Conservation (phyloP, 2,888 invertebrate genomes). For the Nomada ferruginata region DNA sequence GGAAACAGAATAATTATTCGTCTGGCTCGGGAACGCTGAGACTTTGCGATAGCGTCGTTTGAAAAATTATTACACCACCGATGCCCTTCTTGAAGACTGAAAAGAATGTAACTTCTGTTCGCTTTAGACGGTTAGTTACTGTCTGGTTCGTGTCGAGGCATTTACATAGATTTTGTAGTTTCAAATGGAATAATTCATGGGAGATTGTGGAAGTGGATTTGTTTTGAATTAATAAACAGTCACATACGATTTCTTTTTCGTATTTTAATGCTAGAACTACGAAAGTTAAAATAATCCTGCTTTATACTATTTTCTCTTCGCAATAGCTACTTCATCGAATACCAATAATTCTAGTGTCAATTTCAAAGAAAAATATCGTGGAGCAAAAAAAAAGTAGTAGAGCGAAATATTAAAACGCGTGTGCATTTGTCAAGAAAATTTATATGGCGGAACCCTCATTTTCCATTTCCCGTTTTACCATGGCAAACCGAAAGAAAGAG, state of each 20-base stretch:
- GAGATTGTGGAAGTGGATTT: background rate
- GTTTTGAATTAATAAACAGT: too few relatives aligned
- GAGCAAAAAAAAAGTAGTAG: background rate
- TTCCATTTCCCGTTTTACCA: background rate
- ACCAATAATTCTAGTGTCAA: too few relatives aligned
- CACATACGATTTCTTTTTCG: too few relatives aligned
- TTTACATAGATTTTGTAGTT: background rate
- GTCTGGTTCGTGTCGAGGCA: background rate
- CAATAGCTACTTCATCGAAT: too few relatives aligned
- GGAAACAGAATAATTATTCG: constrained; percentile 26
- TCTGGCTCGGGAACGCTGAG: background rate
- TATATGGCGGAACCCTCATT: background rate
- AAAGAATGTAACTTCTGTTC: background rate
- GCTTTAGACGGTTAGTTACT: background rate
- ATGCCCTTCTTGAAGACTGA: background rate
- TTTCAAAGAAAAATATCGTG: constrained; percentile 21
- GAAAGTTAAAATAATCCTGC: too few relatives aligned
- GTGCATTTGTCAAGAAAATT: constrained; percentile 37
- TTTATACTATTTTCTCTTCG: too few relatives aligned
- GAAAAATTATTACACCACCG: constrained; percentile 10
- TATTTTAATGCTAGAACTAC: too few relatives aligned
- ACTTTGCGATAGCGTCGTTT: background rate
- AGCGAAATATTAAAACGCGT: constrained; percentile 23
- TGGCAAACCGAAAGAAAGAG: constrained; percentile 8
- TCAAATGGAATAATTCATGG: background rate